phyloP scores from a whole-genome alignment of 2,113 vertebrate species.

The Agapornis roseicollis region DNA sequence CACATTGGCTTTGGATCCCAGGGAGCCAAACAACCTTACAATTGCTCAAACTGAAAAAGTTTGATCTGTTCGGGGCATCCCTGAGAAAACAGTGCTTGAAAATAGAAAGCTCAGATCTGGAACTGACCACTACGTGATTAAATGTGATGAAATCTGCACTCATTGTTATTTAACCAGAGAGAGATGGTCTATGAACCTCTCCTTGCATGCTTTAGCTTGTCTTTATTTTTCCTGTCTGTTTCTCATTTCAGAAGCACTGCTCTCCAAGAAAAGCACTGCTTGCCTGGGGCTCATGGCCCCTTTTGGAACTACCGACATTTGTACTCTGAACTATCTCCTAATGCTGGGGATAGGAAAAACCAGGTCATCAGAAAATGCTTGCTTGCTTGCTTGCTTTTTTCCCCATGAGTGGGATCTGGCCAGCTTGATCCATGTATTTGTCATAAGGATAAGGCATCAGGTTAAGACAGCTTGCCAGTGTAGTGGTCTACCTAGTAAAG shows the following conservation, averaged over 20 bases:
- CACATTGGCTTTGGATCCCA: background rate
- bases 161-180: background rate
- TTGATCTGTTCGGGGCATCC: background rate
- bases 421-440: background rate
- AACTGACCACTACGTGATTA: background rate
- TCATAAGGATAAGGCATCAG: background rate
- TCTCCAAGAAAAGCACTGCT: slow-evolving; percentile 58
- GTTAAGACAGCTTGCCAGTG: background rate
- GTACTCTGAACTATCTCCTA: background rate
- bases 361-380: background rate
- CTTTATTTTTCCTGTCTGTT: slow-evolving; percentile 38
- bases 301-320: slow-evolving; percentile 16
- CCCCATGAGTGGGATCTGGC: background rate
- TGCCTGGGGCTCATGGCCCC: background rate
- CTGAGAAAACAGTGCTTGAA: background rate
- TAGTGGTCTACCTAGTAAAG: background rate
- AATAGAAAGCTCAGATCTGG: background rate
- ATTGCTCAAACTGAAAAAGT: background rate
- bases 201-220: background rate
- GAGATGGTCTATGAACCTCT: background rate
- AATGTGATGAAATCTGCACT: background rate
- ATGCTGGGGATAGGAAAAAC: background rate
- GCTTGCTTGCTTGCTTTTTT: background rate
- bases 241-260: background rate
- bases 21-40: background rate